Evolutionary conservation across 2,797 vertebrate genomes (phyloP).

Genomic region (Mormyrus proboscirostris): DNA sequence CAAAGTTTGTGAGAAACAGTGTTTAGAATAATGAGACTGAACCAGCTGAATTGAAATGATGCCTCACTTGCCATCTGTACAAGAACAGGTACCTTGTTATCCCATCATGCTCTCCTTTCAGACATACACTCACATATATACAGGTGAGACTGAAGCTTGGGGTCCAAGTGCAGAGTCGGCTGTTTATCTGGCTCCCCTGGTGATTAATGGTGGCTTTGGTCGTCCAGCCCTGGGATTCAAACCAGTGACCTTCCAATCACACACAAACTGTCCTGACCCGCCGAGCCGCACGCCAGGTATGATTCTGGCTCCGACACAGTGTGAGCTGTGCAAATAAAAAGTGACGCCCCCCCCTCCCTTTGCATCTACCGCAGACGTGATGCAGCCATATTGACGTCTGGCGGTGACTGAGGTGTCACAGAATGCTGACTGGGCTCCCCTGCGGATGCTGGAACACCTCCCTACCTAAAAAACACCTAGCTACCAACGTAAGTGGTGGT

Average conservation of each 20-base stretch:
- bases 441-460: background rate
- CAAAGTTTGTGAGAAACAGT: background rate
- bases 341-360: background rate
- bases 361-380: background rate
- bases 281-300: background rate
- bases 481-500: background rate
- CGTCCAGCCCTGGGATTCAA: background rate
- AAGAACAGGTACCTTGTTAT: background rate
- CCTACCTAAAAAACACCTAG: background rate
- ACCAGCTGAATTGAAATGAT: background rate
- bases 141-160: background rate
- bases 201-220: background rate
- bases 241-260: background rate
- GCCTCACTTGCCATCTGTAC: background rate
- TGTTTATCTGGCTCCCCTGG: background rate
- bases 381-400: background rate
- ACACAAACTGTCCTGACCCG: background rate
- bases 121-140: background rate
- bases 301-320: background rate
- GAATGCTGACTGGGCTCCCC: background rate
- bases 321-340: background rate
- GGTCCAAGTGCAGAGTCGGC: background rate
- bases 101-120: background rate
- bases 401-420: background rate
- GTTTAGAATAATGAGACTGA: background rate